Percentiles rank a stretch among this genome's conserved stretches.
phyloP scores from a whole-genome alignment of 2,888 invertebrate species.

The Empis stercorea region DNA sequence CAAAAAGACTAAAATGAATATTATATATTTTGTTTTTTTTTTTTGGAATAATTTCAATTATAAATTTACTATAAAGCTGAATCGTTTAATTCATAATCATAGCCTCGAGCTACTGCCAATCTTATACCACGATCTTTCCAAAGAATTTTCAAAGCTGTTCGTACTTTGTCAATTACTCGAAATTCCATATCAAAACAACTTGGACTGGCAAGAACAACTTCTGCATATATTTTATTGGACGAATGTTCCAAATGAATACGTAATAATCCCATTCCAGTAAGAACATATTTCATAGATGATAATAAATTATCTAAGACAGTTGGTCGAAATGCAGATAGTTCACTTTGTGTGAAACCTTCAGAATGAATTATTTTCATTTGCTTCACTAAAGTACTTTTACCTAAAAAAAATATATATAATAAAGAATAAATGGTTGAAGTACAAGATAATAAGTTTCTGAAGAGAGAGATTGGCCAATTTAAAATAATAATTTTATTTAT shows the following conservation, averaged over 20 bases:
- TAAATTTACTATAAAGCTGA: conserved; percentile 45
- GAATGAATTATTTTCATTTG: conserved; percentile 59
- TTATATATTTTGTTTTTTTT: neutral
- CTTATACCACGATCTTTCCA: conserved; percentile 52
- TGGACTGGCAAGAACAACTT: conserved; percentile 38
- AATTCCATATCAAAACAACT: conserved; percentile 45
- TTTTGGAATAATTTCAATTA: neutral
- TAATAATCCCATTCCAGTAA: conserved; percentile 50
- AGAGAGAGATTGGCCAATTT: no score
- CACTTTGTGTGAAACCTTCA: conserved; percentile 48
- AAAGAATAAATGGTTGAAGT: neutral
- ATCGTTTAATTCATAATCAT: conserved; percentile 53
- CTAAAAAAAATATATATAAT: conserved; percentile 18
- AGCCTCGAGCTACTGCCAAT: conserved; percentile 49
- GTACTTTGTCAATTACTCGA: conserved; percentile 40
- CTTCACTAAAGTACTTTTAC: conserved; percentile 53
- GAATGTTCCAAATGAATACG: conserved; percentile 47
- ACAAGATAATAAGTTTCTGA: no score
- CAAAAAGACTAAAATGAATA: conserved; percentile 42
- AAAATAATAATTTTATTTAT: no score
- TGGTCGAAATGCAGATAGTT: conserved; percentile 47
- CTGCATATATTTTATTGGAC: conserved; percentile 44
- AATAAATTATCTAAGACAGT: conserved; percentile 51
- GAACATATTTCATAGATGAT: conserved; percentile 53
- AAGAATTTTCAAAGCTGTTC: conserved; percentile 41